Evolutionary conservation across 2,113 vertebrate species (phyloP).

Genomic region (Megaptera novaeangliae): DNA sequence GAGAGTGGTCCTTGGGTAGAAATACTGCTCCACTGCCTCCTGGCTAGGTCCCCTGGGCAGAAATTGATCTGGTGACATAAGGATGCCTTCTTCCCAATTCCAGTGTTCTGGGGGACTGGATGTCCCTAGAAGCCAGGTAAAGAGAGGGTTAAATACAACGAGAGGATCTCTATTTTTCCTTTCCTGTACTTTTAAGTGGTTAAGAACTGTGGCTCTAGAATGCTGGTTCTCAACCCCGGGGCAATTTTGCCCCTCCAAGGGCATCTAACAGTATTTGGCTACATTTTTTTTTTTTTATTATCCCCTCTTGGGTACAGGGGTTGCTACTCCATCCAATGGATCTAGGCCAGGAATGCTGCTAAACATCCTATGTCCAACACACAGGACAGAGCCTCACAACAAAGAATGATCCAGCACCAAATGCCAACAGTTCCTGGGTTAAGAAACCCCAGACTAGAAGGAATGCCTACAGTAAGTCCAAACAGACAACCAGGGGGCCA

Average conservation of each 20-base stretch:
- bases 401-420: fast-evolving
- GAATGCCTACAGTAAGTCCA: neutral
- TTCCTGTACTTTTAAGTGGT: neutral
- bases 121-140: neutral
- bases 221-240: neutral
- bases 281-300: neutral
- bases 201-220: neutral
- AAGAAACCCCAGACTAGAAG: neutral
- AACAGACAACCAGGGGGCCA: neutral
- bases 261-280: neutral
- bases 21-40: neutral
- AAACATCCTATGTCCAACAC: neutral
- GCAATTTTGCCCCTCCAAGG: no score
- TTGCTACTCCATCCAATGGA: fast-evolving
- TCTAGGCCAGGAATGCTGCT: neutral
- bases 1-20: neutral
- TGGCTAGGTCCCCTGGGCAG: neutral
- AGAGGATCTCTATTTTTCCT: neutral
- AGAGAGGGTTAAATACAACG: neutral
- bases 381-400: neutral
- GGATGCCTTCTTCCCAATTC: neutral
- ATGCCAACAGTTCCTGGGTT: fast-evolving
- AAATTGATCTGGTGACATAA: neutral
- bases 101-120: neutral
- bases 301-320: neutral